A percentile compares a stretch with the other conserved stretches of the same genome.
Conservation (phyloP, 2,888 invertebrate genomes). For the Zootermopsis nevadensis region DNA sequence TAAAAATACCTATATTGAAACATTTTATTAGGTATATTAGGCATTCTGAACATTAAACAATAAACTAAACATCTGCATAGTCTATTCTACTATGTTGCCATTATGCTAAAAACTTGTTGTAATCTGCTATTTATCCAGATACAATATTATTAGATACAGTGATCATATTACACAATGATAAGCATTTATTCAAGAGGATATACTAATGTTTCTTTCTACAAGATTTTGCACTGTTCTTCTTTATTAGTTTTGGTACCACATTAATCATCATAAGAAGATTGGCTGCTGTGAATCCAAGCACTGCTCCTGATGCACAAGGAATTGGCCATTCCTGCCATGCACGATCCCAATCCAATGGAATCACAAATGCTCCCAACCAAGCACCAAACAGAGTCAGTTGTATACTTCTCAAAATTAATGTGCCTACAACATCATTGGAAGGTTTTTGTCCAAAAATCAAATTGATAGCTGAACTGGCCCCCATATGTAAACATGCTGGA, state of each 20-base stretch:
- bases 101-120: too few species aligned
- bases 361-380: conserved; percentile 86
- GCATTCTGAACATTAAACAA: too few species aligned
- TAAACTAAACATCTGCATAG: too few species aligned
- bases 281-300: conserved; percentile 71
- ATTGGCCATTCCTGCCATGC: conserved; percentile 89
- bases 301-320: conserved; percentile 76
- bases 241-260: conserved; percentile 55
- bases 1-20: too few species aligned
- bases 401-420: conserved; percentile 65
- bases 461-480: conserved; percentile 61
- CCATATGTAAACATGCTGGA: conserved; percentile 72
- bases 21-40: too few species aligned
- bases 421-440: conserved; percentile 35
- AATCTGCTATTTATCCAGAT: too few species aligned
- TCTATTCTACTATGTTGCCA: too few species aligned
- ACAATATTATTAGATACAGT: too few species aligned
- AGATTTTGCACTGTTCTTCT: conserved; percentile 9
- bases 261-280: conserved; percentile 69
- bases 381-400: conserved; percentile 76
- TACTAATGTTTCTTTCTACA: background rate
- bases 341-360: conserved; percentile 91
- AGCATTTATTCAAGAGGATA: too few species aligned
- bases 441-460: conserved; percentile 48
- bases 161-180: too few species aligned